phyloP scores from a whole-genome alignment of 37 sponge, comb jelly and placozoan genomes.

The Chondrosia reniformis region DNA sequence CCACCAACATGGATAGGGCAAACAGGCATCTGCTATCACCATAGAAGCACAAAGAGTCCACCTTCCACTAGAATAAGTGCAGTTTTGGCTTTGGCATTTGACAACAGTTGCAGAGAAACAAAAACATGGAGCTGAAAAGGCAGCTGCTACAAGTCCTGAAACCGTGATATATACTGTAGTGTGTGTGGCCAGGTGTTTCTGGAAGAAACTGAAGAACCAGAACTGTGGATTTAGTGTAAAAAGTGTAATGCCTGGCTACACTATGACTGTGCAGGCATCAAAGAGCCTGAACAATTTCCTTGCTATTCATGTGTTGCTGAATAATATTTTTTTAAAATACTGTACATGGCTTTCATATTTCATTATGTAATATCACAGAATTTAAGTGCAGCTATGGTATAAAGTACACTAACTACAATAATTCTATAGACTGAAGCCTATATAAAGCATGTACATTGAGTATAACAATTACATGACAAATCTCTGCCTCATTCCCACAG shows the following conservation, averaged over 20 bases:
- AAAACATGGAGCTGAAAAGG: conserved; percentile 42
- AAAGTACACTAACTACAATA: too few species aligned
- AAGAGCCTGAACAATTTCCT: background rate
- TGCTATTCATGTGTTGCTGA: background rate
- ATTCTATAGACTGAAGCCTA: too few species aligned
- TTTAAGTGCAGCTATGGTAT: too few species aligned
- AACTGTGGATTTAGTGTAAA: background rate
- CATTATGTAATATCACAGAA: too few species aligned
- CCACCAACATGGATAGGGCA: background rate
- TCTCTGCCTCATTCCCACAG: too few species aligned
- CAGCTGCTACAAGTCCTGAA: conserved; percentile 6
- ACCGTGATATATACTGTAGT: background rate
- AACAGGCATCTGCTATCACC: background rate
- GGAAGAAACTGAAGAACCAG: background rate
- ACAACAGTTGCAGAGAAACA: conserved; percentile 30
- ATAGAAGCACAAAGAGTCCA: conserved; percentile 25
- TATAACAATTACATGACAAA: too few species aligned
- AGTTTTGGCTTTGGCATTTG: conserved; percentile 46
- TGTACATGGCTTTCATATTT: background rate
- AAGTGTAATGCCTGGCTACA: background rate
- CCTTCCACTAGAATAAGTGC: conserved; percentile 17
- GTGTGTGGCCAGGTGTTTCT: background rate
- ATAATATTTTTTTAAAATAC: background rate
- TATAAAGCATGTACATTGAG: too few species aligned
- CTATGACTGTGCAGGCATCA: background rate